phyloP scores from a whole-genome alignment of 2,113 vertebrate genomes.

The Pica pica region DNA sequence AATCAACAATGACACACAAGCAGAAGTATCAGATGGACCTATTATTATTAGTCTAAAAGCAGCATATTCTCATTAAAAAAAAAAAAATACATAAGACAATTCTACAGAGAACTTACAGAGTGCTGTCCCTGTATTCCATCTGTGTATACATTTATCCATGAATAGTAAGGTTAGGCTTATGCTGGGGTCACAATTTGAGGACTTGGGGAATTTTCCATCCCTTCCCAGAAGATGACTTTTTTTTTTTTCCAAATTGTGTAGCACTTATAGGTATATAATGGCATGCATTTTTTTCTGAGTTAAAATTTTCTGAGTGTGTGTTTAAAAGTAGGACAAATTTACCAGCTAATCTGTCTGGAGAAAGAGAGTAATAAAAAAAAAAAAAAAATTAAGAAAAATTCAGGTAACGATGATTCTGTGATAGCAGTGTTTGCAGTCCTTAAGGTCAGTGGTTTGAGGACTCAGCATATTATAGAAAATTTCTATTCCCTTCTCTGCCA shows the following conservation, averaged over 20 bases:
- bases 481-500: background rate
- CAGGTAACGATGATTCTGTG: background rate
- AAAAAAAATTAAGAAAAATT: rapidly evolving
- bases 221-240: background rate
- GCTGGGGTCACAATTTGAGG: background rate
- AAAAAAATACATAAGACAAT: background rate
- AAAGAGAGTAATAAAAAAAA: background rate
- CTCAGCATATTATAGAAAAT: background rate
- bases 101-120: background rate
- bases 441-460: background rate
- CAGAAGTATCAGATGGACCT: background rate
- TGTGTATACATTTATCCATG: background rate
- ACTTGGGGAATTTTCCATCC: background rate
- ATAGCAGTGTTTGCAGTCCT: background rate
- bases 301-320: background rate
- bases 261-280: background rate
- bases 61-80: background rate
- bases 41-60: background rate
- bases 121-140: background rate
- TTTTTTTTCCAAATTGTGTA: background rate
- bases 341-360: background rate
- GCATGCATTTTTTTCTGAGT: background rate
- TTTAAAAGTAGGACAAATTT: background rate
- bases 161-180: background rate
- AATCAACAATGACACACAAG: background rate